Conservation (phyloP, 1,140 invertebrate species). For the Heliothis subflexa region DNA sequence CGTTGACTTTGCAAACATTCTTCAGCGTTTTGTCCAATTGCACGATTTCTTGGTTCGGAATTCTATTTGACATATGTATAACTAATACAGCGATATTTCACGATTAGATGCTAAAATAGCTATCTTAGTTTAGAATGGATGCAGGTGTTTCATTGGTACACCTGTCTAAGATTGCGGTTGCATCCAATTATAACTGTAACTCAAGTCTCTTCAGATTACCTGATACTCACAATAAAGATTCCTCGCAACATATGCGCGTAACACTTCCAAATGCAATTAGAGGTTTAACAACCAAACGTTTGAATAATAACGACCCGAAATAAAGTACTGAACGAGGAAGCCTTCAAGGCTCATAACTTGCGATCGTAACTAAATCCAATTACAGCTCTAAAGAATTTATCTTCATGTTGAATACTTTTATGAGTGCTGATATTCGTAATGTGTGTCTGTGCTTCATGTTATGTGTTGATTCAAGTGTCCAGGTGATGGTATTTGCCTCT, state of each 20-base stretch:
- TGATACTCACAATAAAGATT: too few species aligned
- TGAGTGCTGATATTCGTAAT: constrained; percentile 50
- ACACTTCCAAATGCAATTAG: background rate
- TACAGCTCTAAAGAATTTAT: constrained; percentile 6
- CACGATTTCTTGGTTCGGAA: background rate
- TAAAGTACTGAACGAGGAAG: constrained; percentile 1
- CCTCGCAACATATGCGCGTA: too few species aligned
- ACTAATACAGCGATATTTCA: background rate
- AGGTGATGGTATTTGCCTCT: constrained; percentile 61
- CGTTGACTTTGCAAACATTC: constrained; percentile 47
- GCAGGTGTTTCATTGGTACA: too few species aligned
- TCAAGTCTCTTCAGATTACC: too few species aligned
- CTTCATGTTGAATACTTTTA: constrained; percentile 31
- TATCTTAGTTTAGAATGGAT: too few species aligned
- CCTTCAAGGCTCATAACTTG: constrained; percentile 28
- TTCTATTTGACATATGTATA: too few species aligned
- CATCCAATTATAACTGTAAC: too few species aligned
- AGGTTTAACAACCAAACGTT: background rate
- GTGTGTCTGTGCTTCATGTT: constrained; percentile 64
- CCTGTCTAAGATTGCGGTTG: too few species aligned
- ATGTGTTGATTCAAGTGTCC: constrained; percentile 67
- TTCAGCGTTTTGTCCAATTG: background rate
- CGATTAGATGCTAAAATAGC: background rate
- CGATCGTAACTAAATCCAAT: constrained; percentile 47
- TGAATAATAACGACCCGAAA: background rate